Evolutionary conservation across 1,140 invertebrate species (phyloP), one percentile per base, ranked within the genome.

Genomic region (Aethina tumida): DNA sequence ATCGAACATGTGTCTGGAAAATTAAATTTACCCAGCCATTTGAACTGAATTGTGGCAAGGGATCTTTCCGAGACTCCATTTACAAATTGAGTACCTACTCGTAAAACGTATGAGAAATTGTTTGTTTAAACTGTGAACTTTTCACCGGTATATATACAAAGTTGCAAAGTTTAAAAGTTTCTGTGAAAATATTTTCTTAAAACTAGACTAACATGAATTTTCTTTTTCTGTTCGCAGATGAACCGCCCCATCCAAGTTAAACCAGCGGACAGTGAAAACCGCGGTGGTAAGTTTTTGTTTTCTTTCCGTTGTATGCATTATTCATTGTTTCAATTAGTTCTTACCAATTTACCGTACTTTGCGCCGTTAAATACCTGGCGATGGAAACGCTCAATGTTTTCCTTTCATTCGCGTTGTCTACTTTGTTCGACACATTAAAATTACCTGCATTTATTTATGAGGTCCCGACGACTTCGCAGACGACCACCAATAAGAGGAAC

Each of bases 181-280:
- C 28, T 37, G 16, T 26, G 13, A 37, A 37, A 37, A 24, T 37
- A 17, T 37, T 38, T 38, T 38, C 18, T 14, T 19, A 6, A 12
- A 20, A 38, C 7, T 30, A 25, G 18, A 25, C 34, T 35, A 38
- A 41, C 15, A 34, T 3, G 22, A 35, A 15, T 26, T 17, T 20
- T 35, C 52, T 51, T 31, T 49, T 53, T 43, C 67, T 53, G 59
- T 64, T 84, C 89, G 21, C 80, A 97, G 93, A 97, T 97, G 93
- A 95, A 96, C 82, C 90, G 93, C 77, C 90, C 92, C 73, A 93
- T 97, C 75, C 93, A 97, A 79, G 92, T 97, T 74, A 97, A 97
- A 74, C 92, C 92, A 72, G 93, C 93, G 71, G 93, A 97, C 74
- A 94, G 86, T 75, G 93, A 97, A 77, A 95, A 92, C 75, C 86